Evolutionary conservation across 2,113 vertebrate genomes (phyloP).

Genomic region (Percopsis transmontana): DNA sequence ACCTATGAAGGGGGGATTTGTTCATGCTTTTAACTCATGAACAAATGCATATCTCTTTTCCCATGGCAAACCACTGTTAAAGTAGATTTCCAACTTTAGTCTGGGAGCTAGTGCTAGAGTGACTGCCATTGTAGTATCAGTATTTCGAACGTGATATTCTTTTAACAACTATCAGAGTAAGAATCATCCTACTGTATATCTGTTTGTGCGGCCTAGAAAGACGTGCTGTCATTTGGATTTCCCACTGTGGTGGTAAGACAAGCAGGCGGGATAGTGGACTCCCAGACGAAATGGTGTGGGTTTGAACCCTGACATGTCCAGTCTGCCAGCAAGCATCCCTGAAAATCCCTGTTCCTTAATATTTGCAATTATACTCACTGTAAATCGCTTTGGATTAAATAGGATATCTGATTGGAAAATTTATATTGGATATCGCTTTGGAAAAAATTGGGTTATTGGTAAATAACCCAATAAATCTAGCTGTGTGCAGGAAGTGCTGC

Average conservation of each 20-base stretch:
- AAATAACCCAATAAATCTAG: too few species aligned
- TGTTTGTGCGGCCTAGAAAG: background rate
- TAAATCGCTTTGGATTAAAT: too few species aligned
- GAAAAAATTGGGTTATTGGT: too few species aligned
- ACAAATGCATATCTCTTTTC: constrained; percentile 44
- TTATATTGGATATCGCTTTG: too few species aligned
- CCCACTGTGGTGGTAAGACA: background rate
- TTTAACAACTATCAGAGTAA: constrained; percentile 32
- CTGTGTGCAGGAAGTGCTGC: too few species aligned
- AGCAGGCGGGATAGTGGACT: too few species aligned
- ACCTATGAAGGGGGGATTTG: constrained; percentile 48
- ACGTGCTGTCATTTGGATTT: background rate
- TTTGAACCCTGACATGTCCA: too few species aligned
- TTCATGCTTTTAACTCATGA: constrained; percentile 63
- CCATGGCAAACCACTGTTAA: constrained; percentile 42
- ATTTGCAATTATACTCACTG: too few species aligned
- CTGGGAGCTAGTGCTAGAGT: constrained; percentile 11
- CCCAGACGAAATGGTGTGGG: too few species aligned
- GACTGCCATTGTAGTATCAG: constrained; percentile 29
- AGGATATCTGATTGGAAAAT: too few species aligned
- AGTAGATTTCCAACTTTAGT: constrained; percentile 49
- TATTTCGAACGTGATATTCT: constrained; percentile 33
- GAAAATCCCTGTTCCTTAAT: too few species aligned
- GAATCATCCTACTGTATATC: constrained; percentile 6
- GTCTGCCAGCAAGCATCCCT: too few species aligned